Percentiles rank a stretch among this genome's conserved stretches.
These are phyloP conservation scores for Sylvicapra grimmia DNA, from an alignment of 2,113 vertebrate species.

Conservation along the genomic window DNA sequence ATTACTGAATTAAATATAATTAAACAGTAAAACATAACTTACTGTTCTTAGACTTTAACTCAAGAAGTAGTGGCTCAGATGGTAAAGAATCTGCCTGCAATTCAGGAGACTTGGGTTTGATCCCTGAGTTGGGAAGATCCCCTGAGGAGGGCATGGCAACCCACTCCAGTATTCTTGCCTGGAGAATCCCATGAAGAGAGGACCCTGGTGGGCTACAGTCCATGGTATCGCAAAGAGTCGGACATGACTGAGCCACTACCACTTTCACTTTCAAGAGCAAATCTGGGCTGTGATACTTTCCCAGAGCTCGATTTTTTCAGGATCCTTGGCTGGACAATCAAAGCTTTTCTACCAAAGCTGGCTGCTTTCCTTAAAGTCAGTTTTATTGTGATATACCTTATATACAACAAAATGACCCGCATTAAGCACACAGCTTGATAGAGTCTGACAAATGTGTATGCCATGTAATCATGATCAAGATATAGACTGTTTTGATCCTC, in stretches of 20 bases:
- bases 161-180: background rate
- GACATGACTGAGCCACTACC: background rate
- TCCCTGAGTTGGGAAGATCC: background rate
- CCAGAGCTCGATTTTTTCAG: background rate
- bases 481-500: background rate
- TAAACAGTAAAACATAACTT: background rate
- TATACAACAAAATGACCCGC: background rate
- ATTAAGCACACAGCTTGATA: background rate
- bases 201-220: background rate
- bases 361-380: background rate
- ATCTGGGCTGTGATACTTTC: background rate
- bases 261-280: background rate
- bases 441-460: background rate
- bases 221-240: background rate
- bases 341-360: background rate
- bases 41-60: slow-evolving; percentile 1
- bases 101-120: background rate
- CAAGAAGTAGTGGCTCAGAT: background rate
- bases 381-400: background rate
- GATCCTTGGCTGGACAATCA: background rate
- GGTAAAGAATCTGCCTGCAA: background rate
- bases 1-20: background rate
- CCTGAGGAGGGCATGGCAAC: background rate
- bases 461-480: background rate
- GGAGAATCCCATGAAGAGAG: background rate